These are phyloP conservation scores for Podiceps cristatus DNA, from an alignment of 2,113 vertebrate genomes.

Conservation along the genomic window DNA sequence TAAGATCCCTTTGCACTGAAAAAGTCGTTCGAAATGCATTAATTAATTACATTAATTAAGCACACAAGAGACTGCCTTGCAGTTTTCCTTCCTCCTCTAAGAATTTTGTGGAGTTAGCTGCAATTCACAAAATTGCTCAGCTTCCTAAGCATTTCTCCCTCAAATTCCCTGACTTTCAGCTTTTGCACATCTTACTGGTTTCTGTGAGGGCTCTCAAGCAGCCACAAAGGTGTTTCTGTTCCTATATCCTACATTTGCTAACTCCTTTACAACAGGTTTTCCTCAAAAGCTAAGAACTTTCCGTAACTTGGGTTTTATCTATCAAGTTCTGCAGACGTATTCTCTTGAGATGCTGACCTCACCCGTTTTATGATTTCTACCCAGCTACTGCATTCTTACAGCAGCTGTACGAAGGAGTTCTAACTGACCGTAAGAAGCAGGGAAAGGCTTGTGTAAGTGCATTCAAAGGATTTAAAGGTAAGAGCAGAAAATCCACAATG, in stretches of 20 bases:
- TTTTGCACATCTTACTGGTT: not conserved
- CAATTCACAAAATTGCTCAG: not conserved
- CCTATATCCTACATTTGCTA: not conserved
- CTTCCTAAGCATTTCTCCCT: not conserved
- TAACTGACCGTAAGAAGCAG: not conserved
- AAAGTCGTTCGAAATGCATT: not conserved
- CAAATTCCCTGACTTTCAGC: not conserved
- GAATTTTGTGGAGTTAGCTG: not conserved
- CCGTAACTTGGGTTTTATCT: not conserved
- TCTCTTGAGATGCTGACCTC: conserved; percentile 37
- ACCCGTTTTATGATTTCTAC: not conserved
- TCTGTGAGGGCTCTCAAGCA: not conserved
- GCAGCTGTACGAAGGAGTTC: not conserved
- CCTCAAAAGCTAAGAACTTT: conserved; percentile 23
- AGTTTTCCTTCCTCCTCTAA: not conserved
- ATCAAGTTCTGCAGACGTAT: not conserved
- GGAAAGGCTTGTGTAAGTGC: not conserved
- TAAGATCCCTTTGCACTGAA: conserved; percentile 1
- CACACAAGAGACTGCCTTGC: conserved; percentile 8
- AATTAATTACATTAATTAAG: conserved; percentile 49
- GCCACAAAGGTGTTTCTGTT: not conserved
- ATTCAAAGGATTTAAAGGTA: not conserved
- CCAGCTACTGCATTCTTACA: conserved; percentile 5
- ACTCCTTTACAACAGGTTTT: conserved; percentile 5
- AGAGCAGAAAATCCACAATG: not conserved